Percentiles rank a stretch among this genome's conserved stretches.
Conservation (phyloP, 1,140 invertebrate species). For the Neodiprion lecontei region DNA sequence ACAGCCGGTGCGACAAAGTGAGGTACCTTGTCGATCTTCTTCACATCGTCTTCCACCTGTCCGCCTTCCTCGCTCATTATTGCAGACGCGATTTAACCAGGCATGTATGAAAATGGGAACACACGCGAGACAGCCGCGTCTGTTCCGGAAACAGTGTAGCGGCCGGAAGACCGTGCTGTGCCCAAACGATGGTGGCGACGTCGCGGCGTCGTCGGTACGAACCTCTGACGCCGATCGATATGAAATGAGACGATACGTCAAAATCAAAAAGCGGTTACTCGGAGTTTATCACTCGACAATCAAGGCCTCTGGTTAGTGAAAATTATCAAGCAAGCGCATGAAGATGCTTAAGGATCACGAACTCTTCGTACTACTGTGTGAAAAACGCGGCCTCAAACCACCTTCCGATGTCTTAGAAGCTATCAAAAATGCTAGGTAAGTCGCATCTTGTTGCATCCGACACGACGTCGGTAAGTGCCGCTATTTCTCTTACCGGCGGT, state of each 20-base stretch:
- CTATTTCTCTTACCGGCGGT: constrained; percentile 9
- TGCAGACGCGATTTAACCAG: not conserved
- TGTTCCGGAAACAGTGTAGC: not conserved
- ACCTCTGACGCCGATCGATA: not conserved
- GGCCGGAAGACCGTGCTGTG: not conserved
- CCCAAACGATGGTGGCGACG: no score
- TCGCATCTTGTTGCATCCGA: not conserved
- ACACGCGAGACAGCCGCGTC: not conserved
- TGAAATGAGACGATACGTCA: not conserved
- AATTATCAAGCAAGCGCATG: not conserved
- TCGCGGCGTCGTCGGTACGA: no score
- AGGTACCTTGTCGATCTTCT: constrained; percentile 38
- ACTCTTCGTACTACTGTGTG: constrained; percentile 43
- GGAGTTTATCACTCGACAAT: no score
- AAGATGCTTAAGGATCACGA: constrained; percentile 49
- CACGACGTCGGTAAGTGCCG: not conserved
- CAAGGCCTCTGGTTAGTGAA: not conserved
- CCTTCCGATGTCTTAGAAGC: constrained; percentile 42
- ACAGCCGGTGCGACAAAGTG: constrained; percentile 76
- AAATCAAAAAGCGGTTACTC: not conserved
- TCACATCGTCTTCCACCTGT: constrained; percentile 23
- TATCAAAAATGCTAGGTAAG: constrained; percentile 46
- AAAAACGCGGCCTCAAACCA: constrained; percentile 40
- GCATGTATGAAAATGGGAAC: not conserved
- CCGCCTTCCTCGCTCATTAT: constrained; percentile 31